Base-by-base conservation (phyloP, 2,888 invertebrate species). In the Ametastegia equiseti region DNA sequence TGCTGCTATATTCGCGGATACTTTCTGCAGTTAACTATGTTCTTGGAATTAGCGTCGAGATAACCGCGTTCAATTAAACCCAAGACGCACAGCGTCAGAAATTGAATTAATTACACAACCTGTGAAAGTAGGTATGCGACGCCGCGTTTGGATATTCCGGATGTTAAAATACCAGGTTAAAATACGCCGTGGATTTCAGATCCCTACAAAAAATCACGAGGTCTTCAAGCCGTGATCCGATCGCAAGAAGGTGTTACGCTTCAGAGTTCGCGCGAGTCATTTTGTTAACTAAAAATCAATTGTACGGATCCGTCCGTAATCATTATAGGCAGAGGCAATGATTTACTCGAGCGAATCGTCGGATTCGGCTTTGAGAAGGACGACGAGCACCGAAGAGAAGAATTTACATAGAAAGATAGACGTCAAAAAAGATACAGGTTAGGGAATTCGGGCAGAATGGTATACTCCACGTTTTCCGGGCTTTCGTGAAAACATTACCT, bases 31-130 rank as follows among this genome's bases (percentile, higher is more conserved):
- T 75, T 36, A 75, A 54, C 75, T 75, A 75, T 75, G 75, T 75
- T 75, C 75, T 30, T 36, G 54, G 75, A 75, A 75, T 75, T 75
- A 75, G 75, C 75, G 75, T 36, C 75, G 75, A 50, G 75, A 75
- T 54, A 54, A 54, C 75, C 50, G 39, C 36, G 33, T 75, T 54
- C 75, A 57, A 75, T 75, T 75, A 75, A 50, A 75, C 54, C 75
- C 36, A 13, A 50, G 54, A 54, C 54, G 36, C 54, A 36, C 42
- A 75, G 33, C 54, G 75, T 75, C 75, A 75, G 57, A 57, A 54
- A 75, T 75, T 33, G 36, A 54, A 75, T 75, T 54, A 75, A 75
- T 75, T 57, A 50, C 36, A 36, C 75, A 50, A 30, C 47, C n/a
- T n/a, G 36, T 39, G 11, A 67, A 39, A 15, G 39, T 13, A 65